phyloP scores from a whole-genome alignment of 2,113 vertebrate genomes.

The Melanocharis versteri region DNA sequence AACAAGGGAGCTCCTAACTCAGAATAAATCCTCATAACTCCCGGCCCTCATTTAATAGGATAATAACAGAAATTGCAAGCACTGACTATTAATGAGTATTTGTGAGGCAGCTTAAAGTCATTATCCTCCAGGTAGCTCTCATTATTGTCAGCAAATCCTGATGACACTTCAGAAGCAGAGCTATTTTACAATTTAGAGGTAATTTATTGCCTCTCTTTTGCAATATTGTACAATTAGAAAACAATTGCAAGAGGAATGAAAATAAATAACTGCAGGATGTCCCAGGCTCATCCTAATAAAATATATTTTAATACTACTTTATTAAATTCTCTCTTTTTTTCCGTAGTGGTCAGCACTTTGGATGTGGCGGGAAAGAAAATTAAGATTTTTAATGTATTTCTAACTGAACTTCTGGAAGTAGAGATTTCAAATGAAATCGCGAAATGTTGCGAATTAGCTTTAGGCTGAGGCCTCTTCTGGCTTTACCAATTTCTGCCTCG shows the following conservation, averaged over 20 bases:
- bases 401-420: background rate
- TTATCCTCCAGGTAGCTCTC: background rate
- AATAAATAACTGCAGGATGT: background rate
- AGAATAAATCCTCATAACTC: background rate
- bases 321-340: background rate
- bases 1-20: background rate
- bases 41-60: background rate
- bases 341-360: too few species aligned
- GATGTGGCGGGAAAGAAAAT: background rate
- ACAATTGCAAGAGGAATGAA: background rate
- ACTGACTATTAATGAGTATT: background rate
- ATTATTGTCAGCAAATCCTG: background rate
- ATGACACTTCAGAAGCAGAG: conserved; percentile 6
- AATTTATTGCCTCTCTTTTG: background rate
- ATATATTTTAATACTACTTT: background rate
- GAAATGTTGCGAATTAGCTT: background rate
- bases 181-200: background rate
- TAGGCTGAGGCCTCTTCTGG: background rate
- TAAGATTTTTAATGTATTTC: background rate
- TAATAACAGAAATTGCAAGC: conserved; percentile 7
- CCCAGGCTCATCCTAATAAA: background rate
- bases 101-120: conserved; percentile 5
- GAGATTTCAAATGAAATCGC: background rate
- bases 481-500: background rate
- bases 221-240: background rate